Percentiles rank a stretch among this genome's conserved stretches.
phyloP scores from a whole-genome alignment of 2,888 invertebrate species.

The Thelaira solivaga region DNA sequence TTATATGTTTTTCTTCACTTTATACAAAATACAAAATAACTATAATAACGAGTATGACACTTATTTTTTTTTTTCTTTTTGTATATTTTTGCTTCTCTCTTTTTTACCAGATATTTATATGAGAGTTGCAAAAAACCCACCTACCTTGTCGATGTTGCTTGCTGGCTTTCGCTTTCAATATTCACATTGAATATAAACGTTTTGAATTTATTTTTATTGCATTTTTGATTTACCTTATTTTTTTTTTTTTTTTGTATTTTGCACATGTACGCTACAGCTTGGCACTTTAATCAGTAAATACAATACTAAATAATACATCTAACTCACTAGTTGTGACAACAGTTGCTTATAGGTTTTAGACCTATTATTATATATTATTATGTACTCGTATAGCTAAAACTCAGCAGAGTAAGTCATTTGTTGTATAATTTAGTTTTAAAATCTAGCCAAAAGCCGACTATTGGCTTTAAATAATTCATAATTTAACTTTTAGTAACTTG shows the following conservation, averaged over 20 bases:
- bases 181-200: constrained; percentile 60
- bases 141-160: constrained; percentile 75
- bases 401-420: no score
- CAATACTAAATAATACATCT: neutral
- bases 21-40: constrained; percentile 42
- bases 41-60: constrained; percentile 55
- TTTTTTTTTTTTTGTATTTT: no score
- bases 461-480: no score
- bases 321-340: no score
- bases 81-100: neutral
- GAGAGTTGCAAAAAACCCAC: constrained; percentile 68
- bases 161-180: constrained; percentile 75
- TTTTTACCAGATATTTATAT: neutral
- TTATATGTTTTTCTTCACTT: constrained; percentile 9
- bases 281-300: neutral
- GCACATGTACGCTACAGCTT: constrained; percentile 6
- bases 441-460: no score
- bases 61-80: constrained; percentile 50
- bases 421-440: no score
- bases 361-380: no score
- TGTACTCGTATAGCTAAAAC: no score
- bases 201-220: constrained; percentile 23
- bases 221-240: constrained; percentile 15
- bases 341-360: no score
- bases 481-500: no score